Evolutionary conservation across 1,140 invertebrate species (phyloP).

Genomic region (Micrasema longulum): DNA sequence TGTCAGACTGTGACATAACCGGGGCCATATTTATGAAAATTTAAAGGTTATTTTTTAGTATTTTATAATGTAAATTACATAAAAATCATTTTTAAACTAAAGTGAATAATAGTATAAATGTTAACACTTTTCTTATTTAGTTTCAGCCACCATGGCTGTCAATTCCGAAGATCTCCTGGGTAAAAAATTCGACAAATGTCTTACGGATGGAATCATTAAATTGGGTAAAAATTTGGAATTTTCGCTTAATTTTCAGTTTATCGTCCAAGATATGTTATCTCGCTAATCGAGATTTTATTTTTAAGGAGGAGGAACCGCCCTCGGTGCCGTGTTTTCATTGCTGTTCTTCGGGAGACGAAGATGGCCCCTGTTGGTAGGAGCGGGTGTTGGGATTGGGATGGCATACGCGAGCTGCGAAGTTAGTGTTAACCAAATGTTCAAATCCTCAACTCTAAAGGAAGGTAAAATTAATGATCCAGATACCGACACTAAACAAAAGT

Average conservation of each 20-base stretch:
- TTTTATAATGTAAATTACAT: neutral
- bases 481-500: slow-evolving; percentile 5
- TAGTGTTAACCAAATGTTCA: slow-evolving; percentile 66
- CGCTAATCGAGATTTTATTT: slow-evolving; percentile 54
- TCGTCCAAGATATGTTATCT: neutral
- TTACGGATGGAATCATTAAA: slow-evolving; percentile 73
- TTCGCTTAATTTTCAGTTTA: neutral
- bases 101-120: slow-evolving; percentile 7
- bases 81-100: neutral
- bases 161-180: slow-evolving; percentile 68
- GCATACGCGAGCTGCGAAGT: slow-evolving; percentile 83
- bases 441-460: slow-evolving; percentile 32
- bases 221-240: slow-evolving; percentile 62
- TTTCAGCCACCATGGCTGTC: slow-evolving; percentile 46
- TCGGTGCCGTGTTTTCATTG: slow-evolving; percentile 77
- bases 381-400: slow-evolving; percentile 80
- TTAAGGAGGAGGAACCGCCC: slow-evolving; percentile 75
- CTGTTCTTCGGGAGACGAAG: slow-evolving; percentile 75
- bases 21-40: slow-evolving; percentile 32
- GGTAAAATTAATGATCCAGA: slow-evolving; percentile 40
- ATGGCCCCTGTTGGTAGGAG: slow-evolving; percentile 79
- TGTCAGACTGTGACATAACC: slow-evolving; percentile 37
- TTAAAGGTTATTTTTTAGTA: slow-evolving; percentile 25
- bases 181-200: slow-evolving; percentile 71
- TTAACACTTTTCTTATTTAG: slow-evolving; percentile 19